phyloP scores from a whole-genome alignment of 2,113 vertebrate species.

The Vicugna pacos region DNA sequence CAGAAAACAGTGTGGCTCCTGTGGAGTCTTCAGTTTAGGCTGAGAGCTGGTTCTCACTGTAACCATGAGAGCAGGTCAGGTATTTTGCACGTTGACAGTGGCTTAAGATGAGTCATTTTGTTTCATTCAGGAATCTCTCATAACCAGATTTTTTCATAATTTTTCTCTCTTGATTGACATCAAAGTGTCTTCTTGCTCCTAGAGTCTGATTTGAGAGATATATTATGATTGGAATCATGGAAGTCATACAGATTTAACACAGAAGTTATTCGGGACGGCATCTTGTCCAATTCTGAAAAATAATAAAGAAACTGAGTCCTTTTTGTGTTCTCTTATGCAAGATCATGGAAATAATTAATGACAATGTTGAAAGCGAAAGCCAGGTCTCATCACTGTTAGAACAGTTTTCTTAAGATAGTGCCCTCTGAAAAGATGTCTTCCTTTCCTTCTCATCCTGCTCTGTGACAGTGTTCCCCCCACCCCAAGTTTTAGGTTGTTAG shows the following conservation, averaged over 20 bases:
- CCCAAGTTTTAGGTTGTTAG: neutral
- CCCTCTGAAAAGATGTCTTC: neutral
- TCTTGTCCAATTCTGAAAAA: neutral
- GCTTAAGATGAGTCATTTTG: neutral
- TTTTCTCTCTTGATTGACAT: neutral
- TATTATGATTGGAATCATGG: neutral
- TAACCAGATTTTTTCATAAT: neutral
- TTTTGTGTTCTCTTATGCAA: neutral
- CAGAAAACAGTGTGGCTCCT: neutral
- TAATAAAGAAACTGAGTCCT: neutral
- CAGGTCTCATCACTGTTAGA: neutral
- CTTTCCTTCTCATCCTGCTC: neutral
- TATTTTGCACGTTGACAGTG: neutral
- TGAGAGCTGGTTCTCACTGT: neutral
- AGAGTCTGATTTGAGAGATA: slow-evolving; percentile 13
- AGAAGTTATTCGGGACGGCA: neutral
- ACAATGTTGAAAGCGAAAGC: neutral
- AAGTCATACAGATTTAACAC: neutral
- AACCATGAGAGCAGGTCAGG: neutral
- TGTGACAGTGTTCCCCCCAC: neutral
- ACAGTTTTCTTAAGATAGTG: neutral
- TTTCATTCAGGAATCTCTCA: neutral
- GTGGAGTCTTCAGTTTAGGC: neutral
- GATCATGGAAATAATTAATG: neutral
- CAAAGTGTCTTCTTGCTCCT: neutral